phyloP scores from a whole-genome alignment of 2,888 invertebrate species.

The Xanthorhoe spadicearia region DNA sequence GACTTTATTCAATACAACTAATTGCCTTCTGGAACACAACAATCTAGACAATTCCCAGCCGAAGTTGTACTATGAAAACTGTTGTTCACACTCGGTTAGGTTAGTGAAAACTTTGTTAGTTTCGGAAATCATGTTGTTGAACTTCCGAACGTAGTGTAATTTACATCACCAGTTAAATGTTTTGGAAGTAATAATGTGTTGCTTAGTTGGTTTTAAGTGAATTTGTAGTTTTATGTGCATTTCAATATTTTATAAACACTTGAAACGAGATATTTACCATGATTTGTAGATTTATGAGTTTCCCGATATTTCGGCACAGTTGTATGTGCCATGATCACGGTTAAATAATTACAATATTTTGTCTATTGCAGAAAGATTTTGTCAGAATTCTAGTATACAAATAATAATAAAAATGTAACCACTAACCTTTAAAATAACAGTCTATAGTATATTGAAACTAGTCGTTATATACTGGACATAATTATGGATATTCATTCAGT shows the following conservation, averaged over 20 bases:
- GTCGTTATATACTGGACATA: too few species aligned
- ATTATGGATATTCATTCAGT: too few species aligned
- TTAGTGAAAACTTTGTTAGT: conserved; percentile 46
- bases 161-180: conserved; percentile 41
- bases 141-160: conserved; percentile 42
- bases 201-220: conserved; percentile 42
- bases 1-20: conserved; percentile 1
- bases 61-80: conserved; percentile 45
- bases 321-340: too few species aligned
- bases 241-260: neutral
- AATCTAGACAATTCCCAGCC: conserved; percentile 29
- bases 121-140: conserved; percentile 46
- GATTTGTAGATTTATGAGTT: too few species aligned
- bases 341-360: too few species aligned
- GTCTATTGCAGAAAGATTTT: too few species aligned
- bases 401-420: too few species aligned
- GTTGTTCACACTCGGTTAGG: conserved; percentile 46
- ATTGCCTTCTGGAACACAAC: conserved; percentile 13
- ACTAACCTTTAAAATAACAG: too few species aligned
- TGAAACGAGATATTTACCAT: too few species aligned
- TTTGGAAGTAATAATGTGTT: conserved; percentile 38
- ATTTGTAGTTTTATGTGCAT: conserved; percentile 10
- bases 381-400: too few species aligned
- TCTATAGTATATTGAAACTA: too few species aligned
- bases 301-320: too few species aligned